Evolutionary conservation across 23 tunicate genomes (phyloP).

Genomic region (Phallusia fumigata): DNA sequence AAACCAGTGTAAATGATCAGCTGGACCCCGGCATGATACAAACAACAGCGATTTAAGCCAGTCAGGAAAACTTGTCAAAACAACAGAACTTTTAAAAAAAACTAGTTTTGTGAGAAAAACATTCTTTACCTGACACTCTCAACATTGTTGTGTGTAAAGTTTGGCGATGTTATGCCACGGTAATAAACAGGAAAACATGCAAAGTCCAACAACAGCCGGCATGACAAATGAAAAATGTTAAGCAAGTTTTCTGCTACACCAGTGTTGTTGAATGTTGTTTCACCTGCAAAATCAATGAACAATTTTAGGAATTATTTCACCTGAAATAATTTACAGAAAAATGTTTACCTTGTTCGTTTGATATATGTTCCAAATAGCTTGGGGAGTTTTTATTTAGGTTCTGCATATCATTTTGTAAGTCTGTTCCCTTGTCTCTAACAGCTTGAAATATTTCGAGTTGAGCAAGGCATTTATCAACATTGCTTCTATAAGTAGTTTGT

Average conservation of each 20-base stretch:
- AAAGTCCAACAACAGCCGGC: slow-evolving; percentile 40
- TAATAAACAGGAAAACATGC: slow-evolving; percentile 55
- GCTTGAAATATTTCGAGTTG: slow-evolving; percentile 7
- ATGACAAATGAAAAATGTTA: not conserved
- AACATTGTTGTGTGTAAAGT: not conserved
- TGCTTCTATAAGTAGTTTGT: not conserved
- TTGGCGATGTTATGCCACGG: slow-evolving; percentile 2
- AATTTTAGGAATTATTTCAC: too few species aligned
- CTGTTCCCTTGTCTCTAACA: not conserved
- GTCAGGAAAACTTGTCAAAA: slow-evolving; percentile 16
- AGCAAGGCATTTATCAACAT: not conserved
- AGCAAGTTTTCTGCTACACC: not conserved
- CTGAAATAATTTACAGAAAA: too few species aligned
- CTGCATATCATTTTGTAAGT: not conserved
- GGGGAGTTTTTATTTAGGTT: too few species aligned
- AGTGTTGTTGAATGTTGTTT: too few species aligned
- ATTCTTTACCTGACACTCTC: not conserved
- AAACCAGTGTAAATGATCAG: not conserved
- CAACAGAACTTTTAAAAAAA: not conserved
- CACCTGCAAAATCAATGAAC: too few species aligned
- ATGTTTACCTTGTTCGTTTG: too few species aligned
- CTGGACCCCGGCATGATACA: slow-evolving; percentile 16
- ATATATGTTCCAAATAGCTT: too few species aligned
- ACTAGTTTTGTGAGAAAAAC: not conserved
- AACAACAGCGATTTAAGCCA: slow-evolving; percentile 29